Conservation (phyloP, 2,113 vertebrate genomes). For the Sialia sialis region DNA sequence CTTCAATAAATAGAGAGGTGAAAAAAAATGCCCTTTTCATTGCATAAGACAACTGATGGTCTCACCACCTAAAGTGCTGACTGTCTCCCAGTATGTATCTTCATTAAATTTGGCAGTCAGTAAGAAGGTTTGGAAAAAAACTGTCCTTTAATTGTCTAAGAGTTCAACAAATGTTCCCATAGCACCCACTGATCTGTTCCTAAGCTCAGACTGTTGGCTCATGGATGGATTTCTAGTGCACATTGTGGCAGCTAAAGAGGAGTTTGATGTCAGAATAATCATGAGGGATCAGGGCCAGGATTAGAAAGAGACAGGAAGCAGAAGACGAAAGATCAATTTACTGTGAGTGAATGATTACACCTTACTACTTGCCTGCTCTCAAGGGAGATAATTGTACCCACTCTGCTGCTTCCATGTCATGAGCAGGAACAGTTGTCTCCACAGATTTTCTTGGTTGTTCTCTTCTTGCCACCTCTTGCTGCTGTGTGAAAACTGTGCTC, state of each 20-base stretch:
- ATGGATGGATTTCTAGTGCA: neutral
- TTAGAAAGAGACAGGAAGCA: neutral
- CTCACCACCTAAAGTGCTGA: slow-evolving; percentile 51
- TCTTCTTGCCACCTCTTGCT: neutral
- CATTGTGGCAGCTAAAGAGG: neutral
- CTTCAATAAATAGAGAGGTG: neutral
- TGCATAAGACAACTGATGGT: slow-evolving; percentile 40
- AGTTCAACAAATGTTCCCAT: neutral
- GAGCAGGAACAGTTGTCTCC: neutral
- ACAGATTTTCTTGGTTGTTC: neutral
- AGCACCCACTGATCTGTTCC: neutral
- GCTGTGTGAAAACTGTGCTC: neutral
- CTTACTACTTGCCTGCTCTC: neutral
- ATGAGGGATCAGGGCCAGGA: neutral
- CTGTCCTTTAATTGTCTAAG: neutral
- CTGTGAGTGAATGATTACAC: neutral
- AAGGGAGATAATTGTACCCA: neutral
- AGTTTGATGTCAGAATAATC: neutral
- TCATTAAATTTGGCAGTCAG: slow-evolving; percentile 42
- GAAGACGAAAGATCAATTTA: neutral
- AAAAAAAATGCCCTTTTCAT: slow-evolving; percentile 33
- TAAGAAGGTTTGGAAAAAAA: neutral
- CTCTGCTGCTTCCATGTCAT: neutral
- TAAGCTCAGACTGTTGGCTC: neutral
- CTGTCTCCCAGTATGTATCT: neutral